Evolutionary conservation across 1,140 invertebrate species (phyloP), one percentile per base, ranked within the genome.

Genomic region (Sinonovacula constricta): DNA sequence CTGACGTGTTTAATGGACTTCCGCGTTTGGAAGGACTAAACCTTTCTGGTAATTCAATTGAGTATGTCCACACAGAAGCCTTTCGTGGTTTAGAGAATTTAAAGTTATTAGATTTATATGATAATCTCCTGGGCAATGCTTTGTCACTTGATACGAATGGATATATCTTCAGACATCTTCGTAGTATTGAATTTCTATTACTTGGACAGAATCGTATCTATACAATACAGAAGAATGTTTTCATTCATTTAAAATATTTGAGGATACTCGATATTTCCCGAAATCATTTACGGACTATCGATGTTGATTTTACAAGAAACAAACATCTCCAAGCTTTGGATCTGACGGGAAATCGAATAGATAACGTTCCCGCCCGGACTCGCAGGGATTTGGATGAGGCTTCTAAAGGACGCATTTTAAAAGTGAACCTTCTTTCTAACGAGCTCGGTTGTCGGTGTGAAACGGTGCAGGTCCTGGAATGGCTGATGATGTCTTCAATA

Each of bases 51-150:
- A 79, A 79, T 22, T 69, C 28, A 18, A 70, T 69, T 30, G 69
- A 72, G 33, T n/a, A 3, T 22, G 54, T 72, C 2, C 28, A 49
- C 14, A 14, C 12, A 30, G 53, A 30, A 18, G 28, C 53, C n/a
- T 79, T 79, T 62, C 4, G 51, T 66, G 66, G 33, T 5, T 49
- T 67, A 34, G 4, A 10, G 2, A 22, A 33, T 12, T 15, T 79
- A 34, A n/a, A 66, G 49, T 18, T 65, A 14, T 24, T 79, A 22
- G 51, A 66, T 49, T 24, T 79, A 14, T 15, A 45, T 12, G 57
- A 79, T 26, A 79, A 79, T 63, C n/a, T 70, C 24, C 33, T 79
- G 31, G 68, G 69, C 18, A 39, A 28, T 31, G 15, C 18, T 15
- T 24, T 79, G 3, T 26, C 24, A 33, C 22, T 15, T 5, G 69